A percentile compares a stretch with the other conserved stretches of the same genome.
Evolutionary conservation across 2,113 vertebrate species (phyloP).

Genomic region (Hemibates koningsi): DNA sequence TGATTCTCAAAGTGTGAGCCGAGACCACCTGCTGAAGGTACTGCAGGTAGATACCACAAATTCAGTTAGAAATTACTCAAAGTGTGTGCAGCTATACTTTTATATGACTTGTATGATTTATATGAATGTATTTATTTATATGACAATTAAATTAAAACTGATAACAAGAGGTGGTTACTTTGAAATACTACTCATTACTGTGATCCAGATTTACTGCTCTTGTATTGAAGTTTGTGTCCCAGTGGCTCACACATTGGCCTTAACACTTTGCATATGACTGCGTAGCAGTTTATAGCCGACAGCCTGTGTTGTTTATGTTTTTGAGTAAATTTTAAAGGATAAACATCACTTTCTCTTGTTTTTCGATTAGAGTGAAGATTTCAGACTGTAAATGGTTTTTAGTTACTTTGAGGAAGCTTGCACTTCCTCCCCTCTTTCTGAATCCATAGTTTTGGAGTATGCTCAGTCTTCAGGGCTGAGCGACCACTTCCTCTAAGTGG

Average conservation of each 20-base stretch:
- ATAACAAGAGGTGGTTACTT: neutral
- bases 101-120: neutral
- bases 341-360: neutral
- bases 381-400: neutral
- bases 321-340: neutral
- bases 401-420: neutral
- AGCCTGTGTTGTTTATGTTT: neutral
- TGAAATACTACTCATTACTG: neutral
- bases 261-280: neutral
- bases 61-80: neutral
- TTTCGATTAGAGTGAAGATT: neutral
- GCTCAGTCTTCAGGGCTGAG: slow-evolving; percentile 22
- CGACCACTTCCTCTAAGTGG: slow-evolving; percentile 73
- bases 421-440: neutral
- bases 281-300: neutral
- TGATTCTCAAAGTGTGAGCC: neutral
- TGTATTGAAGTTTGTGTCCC: neutral
- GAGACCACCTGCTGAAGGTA: neutral
- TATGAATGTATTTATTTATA: neutral
- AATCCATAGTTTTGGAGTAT: neutral
- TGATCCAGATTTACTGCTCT: neutral
- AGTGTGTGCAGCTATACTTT: neutral
- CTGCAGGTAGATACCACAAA: neutral
- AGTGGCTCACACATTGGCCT: neutral
- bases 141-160: neutral